Base-by-base conservation (phyloP, 2,797 vertebrate species). In the Rallus crepitans region DNA sequence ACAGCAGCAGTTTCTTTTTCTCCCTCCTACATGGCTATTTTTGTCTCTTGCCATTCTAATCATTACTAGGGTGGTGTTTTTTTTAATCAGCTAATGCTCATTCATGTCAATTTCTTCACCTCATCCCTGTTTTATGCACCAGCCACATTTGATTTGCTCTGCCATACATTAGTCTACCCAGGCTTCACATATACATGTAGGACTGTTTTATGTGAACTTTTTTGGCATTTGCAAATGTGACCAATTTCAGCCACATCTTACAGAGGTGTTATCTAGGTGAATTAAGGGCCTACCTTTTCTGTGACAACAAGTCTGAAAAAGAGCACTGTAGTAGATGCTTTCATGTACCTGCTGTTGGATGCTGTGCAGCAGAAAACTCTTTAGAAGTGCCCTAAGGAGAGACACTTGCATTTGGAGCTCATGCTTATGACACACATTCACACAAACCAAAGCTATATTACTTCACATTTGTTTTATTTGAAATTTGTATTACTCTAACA, bases 1-100 rank as follows among this genome's bases (percentile, higher is more conserved):
- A 4, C 60, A 78, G 33, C 39, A 90, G 50, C 28, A 15, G 25
- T 61, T 82, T 61, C 78, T 70, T 92, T 90, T 92, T 90, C 45
- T 85, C 12, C 35, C 33, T 90, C 21, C 19, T 80, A 11, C 16
- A 8, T 27, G 71, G 14, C 17, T 88, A 18, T 66, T 89, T 96
- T 89, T 78, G 15, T 20, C 56, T 66, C 53, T 92, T 78, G 24
- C 10, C 56, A 15, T 85, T 83, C 53, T 77, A 19, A 61, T 84
- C 4, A 30, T 50, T 33, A n/a, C 4, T 27, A 61, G 37, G 0
- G 5, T 45, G 53, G 63, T 68, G 9, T 39, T 39, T 57, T 57
- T 68, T 85, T 50, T 6, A 70, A 56, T 66, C 40, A 35, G 60
- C 20, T 89, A 81, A 77, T 50, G 33, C 17, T 91, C 42, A 40